Base-by-base conservation (phyloP, 2,797 vertebrate species). In the Phataginus tricuspis region DNA sequence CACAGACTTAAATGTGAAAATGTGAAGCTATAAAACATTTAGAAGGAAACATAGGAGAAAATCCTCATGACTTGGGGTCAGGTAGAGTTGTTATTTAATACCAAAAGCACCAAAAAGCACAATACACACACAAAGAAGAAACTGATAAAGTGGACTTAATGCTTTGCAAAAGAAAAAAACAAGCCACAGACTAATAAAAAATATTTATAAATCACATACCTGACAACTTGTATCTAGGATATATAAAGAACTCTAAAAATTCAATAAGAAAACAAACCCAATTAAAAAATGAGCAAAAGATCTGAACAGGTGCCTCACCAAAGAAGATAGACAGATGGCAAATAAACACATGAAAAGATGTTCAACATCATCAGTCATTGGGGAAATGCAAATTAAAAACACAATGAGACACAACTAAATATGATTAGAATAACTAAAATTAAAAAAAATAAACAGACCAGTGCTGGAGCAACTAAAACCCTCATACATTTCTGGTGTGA, bases 301-400 rank as follows among this genome's bases (percentile, higher is more conserved):
- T 78, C 34, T 78, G n/a, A 85, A 85, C 2, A 71, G 42, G 71
- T 27, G 18, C 18, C 78, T 83, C 39, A 83, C 19, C 69, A 59
- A 89, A 86, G 91, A 89, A 86, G 91, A 92, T 53, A 74, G 31
- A 31, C 21, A 57, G 75, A 86, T 86, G 66, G 57, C 57, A 88
- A 88, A 92, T 42, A 82, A 75, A 79, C 69, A 83, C 51, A 88
- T 83, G 69, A 92, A 88, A 83, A 63, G 31, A 69, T 77, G 25
- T 23, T 87, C 59, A 45, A 23, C 34, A 88, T 74, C 69, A 66
- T 78, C 29, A 57, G 37, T 91, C 13, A 74, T 34, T 39, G 69
- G 34, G 8, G 53, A 71, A 85, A 91, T 64, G 88, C 16, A 64
- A 45, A 78, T 71, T 51, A 57, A 68, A 83, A 66, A 82, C 45